Evolutionary conservation across 1,140 invertebrate species (phyloP).

Genomic region (Pseudomyrmex pallidus): DNA sequence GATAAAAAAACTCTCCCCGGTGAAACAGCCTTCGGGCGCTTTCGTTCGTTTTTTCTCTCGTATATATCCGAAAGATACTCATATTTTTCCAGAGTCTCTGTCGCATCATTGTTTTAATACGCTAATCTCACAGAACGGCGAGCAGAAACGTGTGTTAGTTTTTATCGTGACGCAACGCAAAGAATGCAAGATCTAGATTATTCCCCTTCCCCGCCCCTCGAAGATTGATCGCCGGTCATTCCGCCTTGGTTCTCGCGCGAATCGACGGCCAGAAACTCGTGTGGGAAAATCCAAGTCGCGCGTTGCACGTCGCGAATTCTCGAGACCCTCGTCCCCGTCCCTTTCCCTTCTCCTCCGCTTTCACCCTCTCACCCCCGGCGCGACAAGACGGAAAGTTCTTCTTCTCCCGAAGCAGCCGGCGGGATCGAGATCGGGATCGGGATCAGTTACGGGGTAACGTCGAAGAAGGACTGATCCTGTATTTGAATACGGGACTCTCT

Average conservation of each 20-base stretch:
- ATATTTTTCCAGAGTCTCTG: constrained; percentile 16
- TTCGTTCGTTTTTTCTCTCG: constrained; percentile 59
- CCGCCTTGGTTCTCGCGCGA: constrained; percentile 49
- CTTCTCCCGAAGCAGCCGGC: constrained; percentile 79
- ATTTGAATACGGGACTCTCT: constrained; percentile 85
- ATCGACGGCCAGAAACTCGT: constrained; percentile 71
- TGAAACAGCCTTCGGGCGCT: constrained; percentile 59
- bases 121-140: constrained; percentile 24
- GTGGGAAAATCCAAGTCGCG: constrained; percentile 82
- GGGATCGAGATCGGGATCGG: constrained; percentile 79
- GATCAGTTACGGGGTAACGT: constrained; percentile 82
- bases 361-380: not conserved
- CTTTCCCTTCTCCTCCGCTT: not conserved
- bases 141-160: not conserved
- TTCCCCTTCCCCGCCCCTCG: not conserved
- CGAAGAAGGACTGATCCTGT: constrained; percentile 84
- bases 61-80: constrained; percentile 21
- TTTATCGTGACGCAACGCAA: not conserved
- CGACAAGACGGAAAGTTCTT: constrained; percentile 84
- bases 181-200: constrained; percentile 12
- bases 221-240: constrained; percentile 40
- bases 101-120: constrained; percentile 13
- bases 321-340: constrained; percentile 47
- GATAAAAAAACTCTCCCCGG: constrained; percentile 77
- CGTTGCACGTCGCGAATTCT: constrained; percentile 66